Percentiles rank a stretch among this genome's conserved stretches.
These are phyloP conservation scores for Eupsilia transversa DNA, from an alignment of 2,888 invertebrate species.

Conservation along the genomic window DNA sequence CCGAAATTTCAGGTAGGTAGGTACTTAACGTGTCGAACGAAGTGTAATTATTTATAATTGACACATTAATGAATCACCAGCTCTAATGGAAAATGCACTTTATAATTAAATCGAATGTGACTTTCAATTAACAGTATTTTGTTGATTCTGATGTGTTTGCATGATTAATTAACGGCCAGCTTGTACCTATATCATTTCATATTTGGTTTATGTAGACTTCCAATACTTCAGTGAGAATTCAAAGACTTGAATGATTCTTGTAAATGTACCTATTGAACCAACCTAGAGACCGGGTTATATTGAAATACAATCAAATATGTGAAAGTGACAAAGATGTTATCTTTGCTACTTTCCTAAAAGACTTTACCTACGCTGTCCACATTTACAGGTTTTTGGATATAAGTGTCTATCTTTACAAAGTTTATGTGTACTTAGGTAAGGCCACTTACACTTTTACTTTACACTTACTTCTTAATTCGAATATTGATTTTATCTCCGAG, in stretches of 20 bases:
- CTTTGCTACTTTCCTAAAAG: not conserved
- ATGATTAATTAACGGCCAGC: no score
- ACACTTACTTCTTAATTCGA: not conserved
- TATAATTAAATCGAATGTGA: slow-evolving; percentile 4
- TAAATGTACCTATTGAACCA: not conserved
- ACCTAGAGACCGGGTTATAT: not conserved
- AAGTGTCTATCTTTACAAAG: not conserved
- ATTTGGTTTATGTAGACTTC: not conserved
- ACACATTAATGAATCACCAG: slow-evolving; percentile 2
- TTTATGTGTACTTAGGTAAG: not conserved
- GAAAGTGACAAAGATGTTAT: not conserved
- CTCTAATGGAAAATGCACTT: not conserved
- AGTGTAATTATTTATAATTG: slow-evolving; percentile 20
- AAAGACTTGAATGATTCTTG: not conserved
- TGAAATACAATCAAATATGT: not conserved
- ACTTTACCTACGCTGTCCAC: not conserved
- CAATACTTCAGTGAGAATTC: not conserved
- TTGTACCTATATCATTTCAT: not conserved
- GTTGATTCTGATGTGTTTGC: not conserved
- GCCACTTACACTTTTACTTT: no score
- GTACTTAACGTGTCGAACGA: slow-evolving; percentile 1
- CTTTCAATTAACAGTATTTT: not conserved
- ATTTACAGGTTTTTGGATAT: not conserved
- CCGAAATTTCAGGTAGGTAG: not conserved
- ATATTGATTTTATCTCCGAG: not conserved